phyloP scores from a whole-genome alignment of 35 echinoderm and acorn worm species.

The Strongylocentrotus purpuratus region DNA sequence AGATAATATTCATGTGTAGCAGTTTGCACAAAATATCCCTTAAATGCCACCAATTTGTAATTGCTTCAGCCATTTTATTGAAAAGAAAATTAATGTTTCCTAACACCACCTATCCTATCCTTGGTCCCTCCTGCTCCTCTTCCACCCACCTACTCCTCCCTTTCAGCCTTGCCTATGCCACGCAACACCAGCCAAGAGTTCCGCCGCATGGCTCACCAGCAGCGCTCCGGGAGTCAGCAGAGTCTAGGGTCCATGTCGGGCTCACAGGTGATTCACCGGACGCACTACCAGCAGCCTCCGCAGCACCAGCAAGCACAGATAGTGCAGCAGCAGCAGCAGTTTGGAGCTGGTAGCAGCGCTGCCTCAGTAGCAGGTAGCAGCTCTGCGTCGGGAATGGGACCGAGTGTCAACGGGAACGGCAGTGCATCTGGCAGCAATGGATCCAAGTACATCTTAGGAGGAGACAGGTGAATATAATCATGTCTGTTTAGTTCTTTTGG shows the following conservation, averaged over 20 bases:
- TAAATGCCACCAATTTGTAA: neutral
- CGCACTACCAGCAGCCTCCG: neutral
- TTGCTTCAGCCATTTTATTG: neutral
- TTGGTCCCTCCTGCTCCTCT: neutral
- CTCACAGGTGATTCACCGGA: slow-evolving; percentile 23
- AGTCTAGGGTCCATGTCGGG: neutral
- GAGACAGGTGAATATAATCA: neutral
- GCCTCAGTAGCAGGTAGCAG: neutral
- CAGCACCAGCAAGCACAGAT: neutral
- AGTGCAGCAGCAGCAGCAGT: neutral
- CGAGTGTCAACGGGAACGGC: neutral
- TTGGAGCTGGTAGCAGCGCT: neutral
- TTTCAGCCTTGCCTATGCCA: neutral
- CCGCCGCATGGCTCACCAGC: neutral
- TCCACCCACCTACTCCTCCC: neutral
- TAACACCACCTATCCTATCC: neutral
- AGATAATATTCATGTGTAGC: neutral
- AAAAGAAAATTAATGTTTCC: neutral
- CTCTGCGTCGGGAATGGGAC: neutral
- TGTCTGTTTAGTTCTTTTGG: neutral
- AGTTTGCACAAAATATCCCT: neutral
- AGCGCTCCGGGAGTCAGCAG: slow-evolving; percentile 21
- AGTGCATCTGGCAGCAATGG: neutral
- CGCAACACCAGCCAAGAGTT: slow-evolving; percentile 38
- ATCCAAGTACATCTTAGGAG: slow-evolving; percentile 38